A percentile compares a stretch with the other conserved stretches of the same genome.
These are phyloP conservation scores for Melanotaenia duboulayi DNA, from an alignment of 2,113 vertebrate genomes.

Conservation along the genomic window DNA sequence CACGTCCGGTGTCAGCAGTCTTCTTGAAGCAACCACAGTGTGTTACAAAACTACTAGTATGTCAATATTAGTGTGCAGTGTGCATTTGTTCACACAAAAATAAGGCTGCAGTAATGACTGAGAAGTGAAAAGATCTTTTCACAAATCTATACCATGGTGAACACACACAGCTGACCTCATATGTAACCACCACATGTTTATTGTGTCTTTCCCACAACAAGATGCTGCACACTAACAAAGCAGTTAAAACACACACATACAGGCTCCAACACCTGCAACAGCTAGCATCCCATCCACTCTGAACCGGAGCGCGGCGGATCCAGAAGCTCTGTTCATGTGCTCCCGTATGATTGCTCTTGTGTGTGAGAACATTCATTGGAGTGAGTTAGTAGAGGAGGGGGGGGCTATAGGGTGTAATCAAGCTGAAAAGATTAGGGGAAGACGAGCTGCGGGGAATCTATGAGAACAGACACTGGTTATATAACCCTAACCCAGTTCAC, in stretches of 20 bases:
- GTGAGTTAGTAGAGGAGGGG: conserved; percentile 63
- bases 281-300: conserved; percentile 58
- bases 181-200: not conserved
- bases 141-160: too few species aligned
- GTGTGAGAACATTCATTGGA: conserved; percentile 57
- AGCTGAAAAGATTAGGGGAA: conserved; percentile 83
- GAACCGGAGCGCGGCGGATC: conserved; percentile 71
- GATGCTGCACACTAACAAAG: conserved; percentile 14
- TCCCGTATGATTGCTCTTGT: conserved; percentile 24
- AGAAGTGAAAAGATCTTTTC: not conserved
- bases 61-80: not conserved
- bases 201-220: conserved; percentile 15
- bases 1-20: conserved; percentile 3
- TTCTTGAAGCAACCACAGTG: not conserved
- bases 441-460: conserved; percentile 76
- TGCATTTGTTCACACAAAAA: conserved; percentile 5
- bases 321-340: conserved; percentile 27
- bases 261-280: conserved; percentile 52
- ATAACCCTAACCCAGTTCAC: conserved; percentile 76
- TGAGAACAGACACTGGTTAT: conserved; percentile 79
- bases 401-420: conserved; percentile 72
- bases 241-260: conserved; percentile 12
- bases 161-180: conserved; percentile 7
- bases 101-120: not conserved
- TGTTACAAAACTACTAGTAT: conserved; percentile 6